phyloP scores from a whole-genome alignment of 2,113 vertebrate genomes.

The Eurypyga helias region DNA sequence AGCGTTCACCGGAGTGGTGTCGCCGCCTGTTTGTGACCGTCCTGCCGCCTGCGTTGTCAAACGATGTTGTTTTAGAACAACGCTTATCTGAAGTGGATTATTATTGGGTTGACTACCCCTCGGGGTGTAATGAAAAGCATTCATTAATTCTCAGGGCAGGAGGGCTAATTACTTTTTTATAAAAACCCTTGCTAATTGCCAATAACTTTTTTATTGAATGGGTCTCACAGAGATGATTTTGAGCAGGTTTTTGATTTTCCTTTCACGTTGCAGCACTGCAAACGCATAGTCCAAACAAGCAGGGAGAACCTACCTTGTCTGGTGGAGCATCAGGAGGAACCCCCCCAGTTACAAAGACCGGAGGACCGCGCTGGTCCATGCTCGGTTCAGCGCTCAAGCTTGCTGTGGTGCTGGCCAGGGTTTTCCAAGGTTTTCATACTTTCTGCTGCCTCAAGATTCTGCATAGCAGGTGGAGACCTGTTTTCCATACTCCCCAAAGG shows the following conservation, averaged over 20 bases:
- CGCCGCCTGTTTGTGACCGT: constrained; percentile 42
- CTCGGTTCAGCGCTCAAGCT: neutral
- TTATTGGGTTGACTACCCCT: constrained; percentile 69
- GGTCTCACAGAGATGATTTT: constrained; percentile 39
- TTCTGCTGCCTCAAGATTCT: neutral
- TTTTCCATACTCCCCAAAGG: neutral
- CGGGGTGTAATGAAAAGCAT: constrained; percentile 71
- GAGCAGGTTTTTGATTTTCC: constrained; percentile 49
- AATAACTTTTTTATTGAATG: constrained; percentile 73
- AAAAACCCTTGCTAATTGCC: constrained; percentile 68
- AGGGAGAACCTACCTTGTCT: neutral
- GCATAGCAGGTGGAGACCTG: neutral
- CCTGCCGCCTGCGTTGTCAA: constrained; percentile 61
- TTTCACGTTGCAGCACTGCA: constrained; percentile 10
- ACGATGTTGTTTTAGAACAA: constrained; percentile 61
- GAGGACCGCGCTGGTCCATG: accelerated
- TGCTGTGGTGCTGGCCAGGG: neutral
- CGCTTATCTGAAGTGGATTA: constrained; percentile 66
- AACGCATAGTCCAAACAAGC: neutral
- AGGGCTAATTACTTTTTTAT: constrained; percentile 73
- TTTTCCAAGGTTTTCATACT: neutral
- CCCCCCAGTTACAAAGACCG: neutral
- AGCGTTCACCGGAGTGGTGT: neutral
- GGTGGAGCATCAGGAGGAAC: neutral
- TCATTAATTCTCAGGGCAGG: constrained; percentile 77